These are phyloP conservation scores for Centropus bengalensis DNA, from an alignment of 2,113 vertebrate genomes.

Conservation along the genomic window DNA sequence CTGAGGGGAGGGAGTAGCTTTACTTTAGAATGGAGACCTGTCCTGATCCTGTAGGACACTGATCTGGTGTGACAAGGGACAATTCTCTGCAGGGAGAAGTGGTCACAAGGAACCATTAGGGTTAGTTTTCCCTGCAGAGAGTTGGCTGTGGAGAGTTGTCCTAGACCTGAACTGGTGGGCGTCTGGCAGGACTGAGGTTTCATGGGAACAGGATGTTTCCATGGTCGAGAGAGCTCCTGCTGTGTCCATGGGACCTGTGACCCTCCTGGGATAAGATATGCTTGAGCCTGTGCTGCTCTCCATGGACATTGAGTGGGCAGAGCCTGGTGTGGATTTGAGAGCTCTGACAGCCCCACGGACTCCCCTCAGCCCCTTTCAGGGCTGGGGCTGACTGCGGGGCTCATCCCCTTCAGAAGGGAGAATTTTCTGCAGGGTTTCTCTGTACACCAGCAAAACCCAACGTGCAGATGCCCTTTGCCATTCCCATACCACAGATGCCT, in stretches of 20 bases:
- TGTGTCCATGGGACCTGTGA: fast-evolving
- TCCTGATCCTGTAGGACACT: neutral
- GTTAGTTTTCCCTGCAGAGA: too few relatives aligned
- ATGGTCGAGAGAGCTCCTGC: fast-evolving
- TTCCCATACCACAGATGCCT: neutral
- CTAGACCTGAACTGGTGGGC: neutral
- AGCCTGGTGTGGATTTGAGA: neutral
- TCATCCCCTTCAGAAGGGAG: fast-evolving
- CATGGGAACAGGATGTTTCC: neutral
- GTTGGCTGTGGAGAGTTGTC: too few relatives aligned
- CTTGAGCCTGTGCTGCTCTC: neutral
- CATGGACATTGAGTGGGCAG: neutral
- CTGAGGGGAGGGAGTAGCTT: fast-evolving
- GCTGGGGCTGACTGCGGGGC: neutral
- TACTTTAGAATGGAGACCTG: fast-evolving
- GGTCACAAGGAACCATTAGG: too few relatives aligned
- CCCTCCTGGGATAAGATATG: fast-evolving
- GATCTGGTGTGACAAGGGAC: neutral
- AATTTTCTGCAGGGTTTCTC: neutral
- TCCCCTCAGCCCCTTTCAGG: neutral
- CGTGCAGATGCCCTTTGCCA: fast-evolving
- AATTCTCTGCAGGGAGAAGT: too few relatives aligned
- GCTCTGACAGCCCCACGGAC: neutral
- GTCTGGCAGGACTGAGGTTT: neutral
- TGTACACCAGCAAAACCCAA: neutral